Percentiles rank a stretch among this genome's conserved stretches.
Conservation (phyloP, 2,797 vertebrate genomes). For the Muscicapa comitata region DNA sequence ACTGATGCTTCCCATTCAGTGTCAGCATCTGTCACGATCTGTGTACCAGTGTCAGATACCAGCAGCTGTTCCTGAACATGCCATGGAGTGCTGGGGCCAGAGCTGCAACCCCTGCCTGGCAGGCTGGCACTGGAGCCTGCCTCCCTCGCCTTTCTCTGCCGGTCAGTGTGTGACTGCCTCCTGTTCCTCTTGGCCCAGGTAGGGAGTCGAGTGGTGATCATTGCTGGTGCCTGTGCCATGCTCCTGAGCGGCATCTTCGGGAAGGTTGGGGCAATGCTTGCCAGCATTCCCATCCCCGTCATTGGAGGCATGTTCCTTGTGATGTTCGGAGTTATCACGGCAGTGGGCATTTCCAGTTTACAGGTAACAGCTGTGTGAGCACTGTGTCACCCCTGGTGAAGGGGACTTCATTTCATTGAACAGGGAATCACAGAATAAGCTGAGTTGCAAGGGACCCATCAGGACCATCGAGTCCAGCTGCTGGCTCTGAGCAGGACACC, state of each 20-base stretch:
- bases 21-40: not conserved
- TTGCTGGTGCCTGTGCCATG: slow-evolving; percentile 84
- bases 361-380: slow-evolving; percentile 79
- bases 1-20: not conserved
- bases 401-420: not conserved
- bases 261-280: slow-evolving; percentile 88
- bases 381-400: not conserved
- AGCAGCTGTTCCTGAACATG: not conserved
- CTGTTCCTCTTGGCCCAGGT: slow-evolving; percentile 78
- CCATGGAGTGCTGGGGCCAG: not conserved
- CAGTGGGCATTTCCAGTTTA: slow-evolving; percentile 91
- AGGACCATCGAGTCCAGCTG: not conserved
- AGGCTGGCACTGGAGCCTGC: not conserved
- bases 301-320: slow-evolving; percentile 94
- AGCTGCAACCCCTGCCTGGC: not conserved
- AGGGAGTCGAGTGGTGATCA: slow-evolving; percentile 90
- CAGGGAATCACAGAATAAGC: not conserved
- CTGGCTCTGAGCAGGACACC: not conserved
- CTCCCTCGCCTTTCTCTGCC: fast-evolving
- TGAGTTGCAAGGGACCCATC: not conserved
- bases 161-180: fast-evolving
- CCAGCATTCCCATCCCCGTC: slow-evolving; percentile 91
- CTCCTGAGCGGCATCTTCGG: slow-evolving; percentile 87
- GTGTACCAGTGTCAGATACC: too few species aligned
- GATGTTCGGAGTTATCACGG: slow-evolving; percentile 91